These are phyloP conservation scores for Galaxea fascicularis DNA, from an alignment of 92 coral and sea anemone genomes.

Conservation along the genomic window DNA sequence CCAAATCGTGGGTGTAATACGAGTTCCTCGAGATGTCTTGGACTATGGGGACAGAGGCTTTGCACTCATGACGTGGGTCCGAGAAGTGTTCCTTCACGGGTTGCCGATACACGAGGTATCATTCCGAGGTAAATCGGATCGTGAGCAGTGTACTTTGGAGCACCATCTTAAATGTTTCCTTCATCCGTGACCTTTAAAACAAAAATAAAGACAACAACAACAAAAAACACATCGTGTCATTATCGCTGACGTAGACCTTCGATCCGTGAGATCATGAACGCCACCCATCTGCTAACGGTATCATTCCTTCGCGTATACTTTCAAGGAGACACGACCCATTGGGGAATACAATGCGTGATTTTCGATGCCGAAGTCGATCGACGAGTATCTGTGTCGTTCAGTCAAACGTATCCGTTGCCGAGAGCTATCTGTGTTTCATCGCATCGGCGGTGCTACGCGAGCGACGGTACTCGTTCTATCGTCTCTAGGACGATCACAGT, in stretches of 20 bases:
- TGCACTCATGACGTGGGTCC: conserved; percentile 26
- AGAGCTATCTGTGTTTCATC: neutral
- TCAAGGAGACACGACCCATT: neutral
- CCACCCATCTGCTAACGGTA: neutral
- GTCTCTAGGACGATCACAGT: neutral
- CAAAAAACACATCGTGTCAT: neutral
- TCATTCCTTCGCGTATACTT: conserved; percentile 15
- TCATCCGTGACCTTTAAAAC: neutral
- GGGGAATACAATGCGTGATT: conserved; percentile 29
- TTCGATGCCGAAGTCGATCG: neutral
- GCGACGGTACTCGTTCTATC: neutral
- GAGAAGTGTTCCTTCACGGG: conserved; percentile 9
- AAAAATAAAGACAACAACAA: no score
- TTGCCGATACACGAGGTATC: neutral
- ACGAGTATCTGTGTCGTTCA: neutral
- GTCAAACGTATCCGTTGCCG: conserved; percentile 2
- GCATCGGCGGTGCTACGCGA: neutral
- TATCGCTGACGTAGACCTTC: neutral
- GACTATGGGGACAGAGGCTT: neutral
- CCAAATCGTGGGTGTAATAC: neutral
- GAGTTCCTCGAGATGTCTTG: neutral
- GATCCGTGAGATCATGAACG: neutral
- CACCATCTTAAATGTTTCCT: neutral
- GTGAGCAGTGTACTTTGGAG: neutral
- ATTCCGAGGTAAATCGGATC: neutral